Evolutionary conservation across 2,888 invertebrate genomes (phyloP), one percentile per base, ranked within the genome.

Genomic region (Tenthredo distinguenda): DNA sequence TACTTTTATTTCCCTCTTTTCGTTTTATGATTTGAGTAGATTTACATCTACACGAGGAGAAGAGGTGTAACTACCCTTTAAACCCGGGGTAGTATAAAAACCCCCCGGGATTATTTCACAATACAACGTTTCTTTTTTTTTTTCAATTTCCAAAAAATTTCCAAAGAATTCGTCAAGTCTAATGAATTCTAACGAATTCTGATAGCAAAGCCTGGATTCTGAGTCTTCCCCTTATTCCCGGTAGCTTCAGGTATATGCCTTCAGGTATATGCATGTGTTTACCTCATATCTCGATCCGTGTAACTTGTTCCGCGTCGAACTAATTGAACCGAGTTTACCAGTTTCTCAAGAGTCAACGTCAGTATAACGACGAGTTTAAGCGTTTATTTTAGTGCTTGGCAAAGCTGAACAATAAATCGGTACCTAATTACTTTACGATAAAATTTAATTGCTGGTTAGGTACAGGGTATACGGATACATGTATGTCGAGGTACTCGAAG

Each of bases 391-490:
- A 72, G 12, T 40, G 47, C 40, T 5, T 76, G 2, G 12, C 10
- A 34, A 37, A 37, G 71, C 71, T 26, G n/a, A 47, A 47, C 7
- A 1, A 74, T 76, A 47, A 76, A 47, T 76, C 76, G 47, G 40
- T 47, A 26, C 26, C 26, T 26, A 76, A 76, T 76, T 76, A 76
- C 12, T 76, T 47, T 1, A 40, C 76, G 76, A 76, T 40, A 40
- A 76, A 76, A 76, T 15, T 76, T 76, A 1, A 76, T 76, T 76
- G 76, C 76, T 26, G 40, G 72, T n/a, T 37, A 34, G 18, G 5
- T 18, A 37, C 9, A 34, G n/a, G 37, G 18, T 9, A 2, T 40
- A 72, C 34, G 18, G 18, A 12, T 65, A 26, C 10, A 65, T 18
- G 0, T 50, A 50, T 18, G 4, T 6, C 26, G 26, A 18, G 0